Conservation (phyloP, 2,113 vertebrate genomes). For the Stegostoma tigrinum region DNA sequence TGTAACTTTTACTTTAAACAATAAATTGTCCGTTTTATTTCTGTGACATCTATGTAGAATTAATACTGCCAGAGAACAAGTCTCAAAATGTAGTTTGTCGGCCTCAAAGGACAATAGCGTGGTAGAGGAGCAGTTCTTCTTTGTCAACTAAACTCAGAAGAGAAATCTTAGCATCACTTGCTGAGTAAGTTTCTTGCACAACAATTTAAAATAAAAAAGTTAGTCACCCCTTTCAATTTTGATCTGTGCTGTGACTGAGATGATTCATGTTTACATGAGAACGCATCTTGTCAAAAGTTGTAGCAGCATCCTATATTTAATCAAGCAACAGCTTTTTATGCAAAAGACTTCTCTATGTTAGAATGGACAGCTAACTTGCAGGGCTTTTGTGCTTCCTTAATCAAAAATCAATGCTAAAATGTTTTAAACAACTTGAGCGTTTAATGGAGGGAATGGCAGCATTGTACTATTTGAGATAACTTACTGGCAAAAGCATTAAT, state of each 20-base stretch:
- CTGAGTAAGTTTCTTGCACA: not conserved
- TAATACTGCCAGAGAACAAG: not conserved
- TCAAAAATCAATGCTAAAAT: slow-evolving; percentile 8
- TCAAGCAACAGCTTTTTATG: not conserved
- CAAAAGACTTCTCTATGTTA: not conserved
- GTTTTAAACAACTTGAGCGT: not conserved
- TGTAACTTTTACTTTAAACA: not conserved
- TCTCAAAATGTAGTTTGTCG: not conserved
- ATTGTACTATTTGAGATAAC: not conserved
- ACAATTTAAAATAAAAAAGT: not conserved
- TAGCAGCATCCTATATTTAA: not conserved
- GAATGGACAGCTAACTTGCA: not conserved
- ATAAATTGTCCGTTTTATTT: not conserved
- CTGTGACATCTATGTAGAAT: not conserved
- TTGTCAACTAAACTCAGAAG: not conserved
- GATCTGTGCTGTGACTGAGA: not conserved
- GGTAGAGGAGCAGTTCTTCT: not conserved
- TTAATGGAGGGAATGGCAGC: not conserved
- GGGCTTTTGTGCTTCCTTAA: not conserved
- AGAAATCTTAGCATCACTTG: not conserved
- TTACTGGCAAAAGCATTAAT: not conserved
- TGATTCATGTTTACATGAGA: not conserved
- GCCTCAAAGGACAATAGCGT: not conserved
- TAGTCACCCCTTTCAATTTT: not conserved
- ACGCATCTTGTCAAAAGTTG: not conserved